Conservation (phyloP, 2,113 vertebrate species). For the Atrichornis clamosus region DNA sequence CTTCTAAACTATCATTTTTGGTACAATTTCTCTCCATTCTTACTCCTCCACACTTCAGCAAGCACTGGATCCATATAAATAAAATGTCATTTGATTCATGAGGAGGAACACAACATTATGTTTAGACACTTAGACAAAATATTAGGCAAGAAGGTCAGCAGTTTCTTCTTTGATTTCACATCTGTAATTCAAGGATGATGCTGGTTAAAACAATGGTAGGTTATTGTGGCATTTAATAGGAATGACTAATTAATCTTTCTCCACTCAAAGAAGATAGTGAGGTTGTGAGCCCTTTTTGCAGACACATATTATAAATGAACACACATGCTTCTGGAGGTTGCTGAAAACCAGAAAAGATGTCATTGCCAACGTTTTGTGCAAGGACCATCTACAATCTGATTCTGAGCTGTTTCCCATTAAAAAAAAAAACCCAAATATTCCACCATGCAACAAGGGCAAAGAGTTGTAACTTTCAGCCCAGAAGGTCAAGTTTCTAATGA, state of each 20-base stretch:
- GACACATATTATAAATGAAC: background rate
- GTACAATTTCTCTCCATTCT: background rate
- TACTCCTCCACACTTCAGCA: background rate
- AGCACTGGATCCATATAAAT: background rate
- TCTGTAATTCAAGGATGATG: background rate
- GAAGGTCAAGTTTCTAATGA: background rate
- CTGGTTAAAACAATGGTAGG: background rate
- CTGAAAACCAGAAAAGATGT: background rate
- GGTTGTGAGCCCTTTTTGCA: background rate
- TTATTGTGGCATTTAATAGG: background rate
- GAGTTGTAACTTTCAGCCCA: background rate
- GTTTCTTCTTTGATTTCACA: background rate
- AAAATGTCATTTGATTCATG: background rate
- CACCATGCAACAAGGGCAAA: background rate
- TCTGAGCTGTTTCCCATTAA: background rate
- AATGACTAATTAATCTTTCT: background rate
- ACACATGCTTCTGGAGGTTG: background rate
- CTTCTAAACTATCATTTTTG: background rate
- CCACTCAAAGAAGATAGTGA: background rate
- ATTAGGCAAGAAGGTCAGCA: background rate
- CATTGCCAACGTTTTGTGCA: background rate
- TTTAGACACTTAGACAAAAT: background rate
- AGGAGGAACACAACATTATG: background rate
- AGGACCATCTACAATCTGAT: background rate
- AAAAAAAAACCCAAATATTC: background rate